Base-by-base conservation (phyloP, 2,797 vertebrate genomes). In the Muscicapa striata region DNA sequence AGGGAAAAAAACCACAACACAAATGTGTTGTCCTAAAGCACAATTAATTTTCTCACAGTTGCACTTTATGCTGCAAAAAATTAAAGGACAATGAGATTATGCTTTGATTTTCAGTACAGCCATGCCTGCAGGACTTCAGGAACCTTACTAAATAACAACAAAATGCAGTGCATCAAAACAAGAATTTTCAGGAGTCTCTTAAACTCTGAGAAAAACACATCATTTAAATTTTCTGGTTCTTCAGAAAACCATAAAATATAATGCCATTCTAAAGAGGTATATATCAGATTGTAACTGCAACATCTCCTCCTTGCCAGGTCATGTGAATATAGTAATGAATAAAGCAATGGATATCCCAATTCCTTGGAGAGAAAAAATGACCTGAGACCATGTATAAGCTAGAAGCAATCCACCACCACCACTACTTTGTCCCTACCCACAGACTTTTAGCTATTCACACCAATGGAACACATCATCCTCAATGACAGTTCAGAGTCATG, bases 21-120 rank as follows among this genome's bases (percentile, higher is more conserved):
- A 32, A 54, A 54, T 54, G 19, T 54, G 30, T 54, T 54, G 19
- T 54, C 30, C 30, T 32, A 54, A 54, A 54, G 52, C 19, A 54
- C 13, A 54, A 54, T 32, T 19, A 6, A 2, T 54, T 80, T 85
- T 83, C 46, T 91, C 83, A 85, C 4, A 81, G 77, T 92, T 75
- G 23, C 7, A 26, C 32, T 86, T 46, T 26, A 40, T n/a, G 34
- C 38, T 58, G 49, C 2, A 62, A 86, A 89, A 87, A 74, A 82
- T 27, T 4, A 41, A 63, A n/a, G 15, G 43, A 87, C 30, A 68
- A 74, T 51, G 46, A 90, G 36, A 80, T 70, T 55, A 76, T 26
- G 30, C 29, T 89, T 93, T 80, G 62, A 91, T 83, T 94, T 93
- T 91, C 62, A 72, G 22, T 17, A 62, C 26, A 67, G 20, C 14